Conservation (phyloP, 2,113 vertebrate genomes). For the Ammodytes marinus region DNA sequence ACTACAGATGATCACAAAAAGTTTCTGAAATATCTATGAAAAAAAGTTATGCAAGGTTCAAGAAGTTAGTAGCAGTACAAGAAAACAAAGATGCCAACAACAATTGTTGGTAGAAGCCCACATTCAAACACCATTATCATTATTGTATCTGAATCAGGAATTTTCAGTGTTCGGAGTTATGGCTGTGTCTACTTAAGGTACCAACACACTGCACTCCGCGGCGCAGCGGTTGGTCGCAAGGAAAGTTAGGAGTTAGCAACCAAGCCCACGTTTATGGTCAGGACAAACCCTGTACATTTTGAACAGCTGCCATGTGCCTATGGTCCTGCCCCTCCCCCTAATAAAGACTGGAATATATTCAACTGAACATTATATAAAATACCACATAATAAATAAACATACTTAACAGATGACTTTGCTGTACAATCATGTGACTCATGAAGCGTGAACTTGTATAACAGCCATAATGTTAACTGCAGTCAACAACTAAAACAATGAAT, state of each 20-base stretch:
- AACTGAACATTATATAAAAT: background rate
- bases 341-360: background rate
- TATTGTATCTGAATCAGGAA: background rate
- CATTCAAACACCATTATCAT: background rate
- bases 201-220: too few relatives aligned
- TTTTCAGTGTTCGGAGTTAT: background rate
- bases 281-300: conserved; percentile 3
- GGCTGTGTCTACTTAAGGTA: too few relatives aligned
- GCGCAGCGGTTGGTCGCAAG: background rate
- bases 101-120: background rate
- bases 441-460: background rate
- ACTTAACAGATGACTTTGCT: background rate
- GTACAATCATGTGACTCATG: background rate
- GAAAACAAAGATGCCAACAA: background rate
- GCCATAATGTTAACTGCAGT: background rate
- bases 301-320: background rate
- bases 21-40: background rate
- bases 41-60: background rate
- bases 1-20: background rate
- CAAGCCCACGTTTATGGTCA: conserved; percentile 20
- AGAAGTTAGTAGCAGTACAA: background rate
- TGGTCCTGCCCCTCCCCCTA: background rate
- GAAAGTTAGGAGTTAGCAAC: background rate
- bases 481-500: background rate
- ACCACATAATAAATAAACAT: background rate